Evolutionary conservation across 2,113 vertebrate genomes (phyloP), one percentile per base, ranked within the genome.

Genomic region (Hypanus sabinus): DNA sequence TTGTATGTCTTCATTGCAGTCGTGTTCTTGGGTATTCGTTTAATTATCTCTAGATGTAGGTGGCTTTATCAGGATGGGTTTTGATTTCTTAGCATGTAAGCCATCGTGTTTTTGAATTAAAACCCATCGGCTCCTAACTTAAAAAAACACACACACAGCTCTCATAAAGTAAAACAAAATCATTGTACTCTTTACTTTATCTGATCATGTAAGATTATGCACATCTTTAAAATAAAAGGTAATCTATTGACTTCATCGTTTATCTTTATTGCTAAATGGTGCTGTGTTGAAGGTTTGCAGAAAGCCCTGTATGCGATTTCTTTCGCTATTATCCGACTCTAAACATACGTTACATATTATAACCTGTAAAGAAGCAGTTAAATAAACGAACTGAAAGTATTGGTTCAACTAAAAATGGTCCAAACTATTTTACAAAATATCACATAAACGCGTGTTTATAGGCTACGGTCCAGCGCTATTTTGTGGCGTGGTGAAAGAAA

Each of bases 391-490:
- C 60, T 33, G 7, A 93, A 93, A 46, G 4, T 93, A 38, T 93
- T 46, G 68, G 68, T 75, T 55, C 16, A 38, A 93, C 36, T 70
- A 92, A 73, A 18, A 73, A 20, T 10, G 68, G 4, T 36, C 2
- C 9, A 22, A 30, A 93, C 30, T 93, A 73, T 30, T 73, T 93
- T 73, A 65, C 65, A 71, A 73, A 70, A 73, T 75, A 27, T 73
- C 36, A 27, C 73, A 93, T 55, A 12, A 93, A 46, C 68, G 91
- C 46, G 68, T 95, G 94, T 94, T 94, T 95, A 95, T 96, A 94
- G 38, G 18, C 70, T 33, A 71, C 65, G 38, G 33, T 46, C 36
- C 11, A 30, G 9, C 4, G 33, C 20, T 73, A 22, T 38, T 68
- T 90, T 93, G 91, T 70, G 24, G 46, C 46, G 68, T 38, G 5